Evolutionary conservation across 2,797 vertebrate species (phyloP).

Genomic region (Sebastes taczanowskii): DNA sequence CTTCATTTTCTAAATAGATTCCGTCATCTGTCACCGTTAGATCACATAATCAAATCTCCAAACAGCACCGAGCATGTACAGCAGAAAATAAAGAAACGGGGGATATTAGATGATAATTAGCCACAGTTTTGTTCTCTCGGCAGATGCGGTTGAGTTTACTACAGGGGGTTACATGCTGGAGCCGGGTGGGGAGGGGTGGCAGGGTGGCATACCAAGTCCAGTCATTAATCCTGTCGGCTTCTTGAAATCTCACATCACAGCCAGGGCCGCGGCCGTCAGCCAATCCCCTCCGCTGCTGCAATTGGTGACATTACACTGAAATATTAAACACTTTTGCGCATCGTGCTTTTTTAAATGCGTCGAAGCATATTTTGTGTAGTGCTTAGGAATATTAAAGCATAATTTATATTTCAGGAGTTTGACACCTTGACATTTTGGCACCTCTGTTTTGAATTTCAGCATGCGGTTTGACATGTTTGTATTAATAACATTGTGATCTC

Average conservation of each 20-base stretch:
- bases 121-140: slow-evolving; percentile 44
- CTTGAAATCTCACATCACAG: slow-evolving; percentile 62
- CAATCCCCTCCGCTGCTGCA: slow-evolving; percentile 44
- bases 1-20: background rate
- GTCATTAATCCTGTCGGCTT: slow-evolving; percentile 62
- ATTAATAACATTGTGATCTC: slow-evolving; percentile 89
- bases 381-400: slow-evolving; percentile 84
- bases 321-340: slow-evolving; percentile 69
- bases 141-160: slow-evolving; percentile 40
- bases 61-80: background rate
- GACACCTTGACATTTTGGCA: slow-evolving; percentile 86
- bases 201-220: slow-evolving; percentile 42
- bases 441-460: slow-evolving; percentile 86
- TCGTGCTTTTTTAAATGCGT: slow-evolving; percentile 70
- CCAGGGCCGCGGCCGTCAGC: slow-evolving; percentile 44
- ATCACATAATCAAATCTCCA: slow-evolving; percentile 20
- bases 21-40: background rate
- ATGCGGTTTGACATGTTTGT: slow-evolving; percentile 88
- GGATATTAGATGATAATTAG: slow-evolving; percentile 46
- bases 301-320: slow-evolving; percentile 71
- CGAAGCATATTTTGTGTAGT: slow-evolving; percentile 75
- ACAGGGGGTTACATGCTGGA: background rate
- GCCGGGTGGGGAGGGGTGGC: background rate
- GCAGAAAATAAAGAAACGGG: slow-evolving; percentile 18
- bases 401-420: slow-evolving; percentile 85